Base-by-base conservation (phyloP, 1,140 invertebrate genomes). In the Zaprionus camerounensis region DNA sequence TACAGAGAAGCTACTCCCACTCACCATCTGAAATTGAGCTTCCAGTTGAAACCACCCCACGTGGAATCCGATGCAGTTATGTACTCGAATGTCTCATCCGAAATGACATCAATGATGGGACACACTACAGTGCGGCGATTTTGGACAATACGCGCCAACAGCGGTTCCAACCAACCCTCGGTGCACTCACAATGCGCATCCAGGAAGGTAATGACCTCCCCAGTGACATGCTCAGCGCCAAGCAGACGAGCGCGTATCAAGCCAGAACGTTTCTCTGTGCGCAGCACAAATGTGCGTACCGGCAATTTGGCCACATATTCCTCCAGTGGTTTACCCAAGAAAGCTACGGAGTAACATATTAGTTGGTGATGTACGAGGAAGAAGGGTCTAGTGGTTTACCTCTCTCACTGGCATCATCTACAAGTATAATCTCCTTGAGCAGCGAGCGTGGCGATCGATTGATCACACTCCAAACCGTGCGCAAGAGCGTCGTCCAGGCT, bases 11-110 rank as follows among this genome's bases (percentile, higher is more conserved):
- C 6, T 17, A 11, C 41, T 44, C 22, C 6, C 20, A 53, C 67
- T 94, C 93, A 98, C 98, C 97, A 98, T 95, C 98, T 96, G 93
- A 99, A 98, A 93, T 99, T 98, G n/a, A 99, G 93, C 94, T 99
- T 98, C 98, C 98, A 99, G 94, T 99, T 99, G 93, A 99, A 99
- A 20, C 98, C 98, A 77, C 98, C 98, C 97, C 98, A 98, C 4
- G 98, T 99, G 95, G 98, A 98, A 91, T 98, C 98, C 4, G 97
- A 98, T 1, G 98, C 98, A 51, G 96, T 96, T 53, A 97, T 96
- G 92, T 99, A 99, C 93, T 99, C 98, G 93, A 99, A 99, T 13
- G 97, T 98, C 82, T 99, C 98, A 93, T 99, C 98, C 65, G 98
- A 98, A 84, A 99, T 99, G 22, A 99, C 98, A 94, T 99, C 98